Evolutionary conservation across 2,797 vertebrate genomes (phyloP).

Genomic region (Melopsittacus undulatus): DNA sequence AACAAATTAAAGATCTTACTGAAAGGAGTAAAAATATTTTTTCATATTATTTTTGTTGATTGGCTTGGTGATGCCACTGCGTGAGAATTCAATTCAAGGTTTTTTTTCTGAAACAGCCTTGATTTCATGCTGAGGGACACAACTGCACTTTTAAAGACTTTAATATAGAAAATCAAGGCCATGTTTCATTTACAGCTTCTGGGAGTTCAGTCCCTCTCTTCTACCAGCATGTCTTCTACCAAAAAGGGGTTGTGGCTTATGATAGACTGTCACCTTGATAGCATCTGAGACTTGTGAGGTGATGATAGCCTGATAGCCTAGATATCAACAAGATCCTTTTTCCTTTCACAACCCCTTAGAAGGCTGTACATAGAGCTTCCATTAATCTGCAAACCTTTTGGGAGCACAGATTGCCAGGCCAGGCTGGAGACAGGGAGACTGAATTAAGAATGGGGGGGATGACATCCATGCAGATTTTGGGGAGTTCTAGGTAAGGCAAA

Average conservation of each 20-base stretch:
- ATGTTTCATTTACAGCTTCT: background rate
- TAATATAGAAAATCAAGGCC: background rate
- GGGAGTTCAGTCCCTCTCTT: background rate
- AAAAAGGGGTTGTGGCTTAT: background rate
- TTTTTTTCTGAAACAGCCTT: background rate
- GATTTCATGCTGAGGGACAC: background rate
- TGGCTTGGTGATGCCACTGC: background rate
- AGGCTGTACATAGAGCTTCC: background rate
- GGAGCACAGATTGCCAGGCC: background rate
- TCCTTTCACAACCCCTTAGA: background rate
- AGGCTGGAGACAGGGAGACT: background rate
- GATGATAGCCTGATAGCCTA: background rate
- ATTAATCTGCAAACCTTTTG: background rate
- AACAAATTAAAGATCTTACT: background rate
- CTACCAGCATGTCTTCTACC: background rate
- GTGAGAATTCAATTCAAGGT: background rate
- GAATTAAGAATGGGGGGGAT: accelerated
- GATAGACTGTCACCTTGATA: background rate
- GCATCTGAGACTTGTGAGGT: background rate
- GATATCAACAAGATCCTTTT: background rate
- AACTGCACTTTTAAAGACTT: background rate
- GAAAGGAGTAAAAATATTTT: background rate
- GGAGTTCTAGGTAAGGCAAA: background rate
- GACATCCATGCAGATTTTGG: background rate
- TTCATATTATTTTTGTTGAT: background rate